phyloP scores from a whole-genome alignment of 2,797 vertebrate genomes.

The Apogon talboti region DNA sequence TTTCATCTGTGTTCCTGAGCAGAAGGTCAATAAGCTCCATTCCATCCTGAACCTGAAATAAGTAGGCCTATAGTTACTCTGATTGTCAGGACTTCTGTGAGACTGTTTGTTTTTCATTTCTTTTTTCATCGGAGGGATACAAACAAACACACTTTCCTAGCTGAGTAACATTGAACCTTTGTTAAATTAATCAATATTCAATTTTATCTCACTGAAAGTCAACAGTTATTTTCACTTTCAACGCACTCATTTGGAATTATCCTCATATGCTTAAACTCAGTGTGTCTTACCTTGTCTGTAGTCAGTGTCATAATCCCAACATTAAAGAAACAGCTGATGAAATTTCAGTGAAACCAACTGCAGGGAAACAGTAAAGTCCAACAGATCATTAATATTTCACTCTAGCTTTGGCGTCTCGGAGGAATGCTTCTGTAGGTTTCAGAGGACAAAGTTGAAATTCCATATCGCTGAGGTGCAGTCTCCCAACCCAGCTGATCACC shows the following conservation, averaged over 20 bases:
- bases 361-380: slow-evolving; percentile 23
- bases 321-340: slow-evolving; percentile 48
- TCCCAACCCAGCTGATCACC: slow-evolving; percentile 51
- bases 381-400: slow-evolving; percentile 21
- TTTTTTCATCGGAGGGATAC: not conserved
- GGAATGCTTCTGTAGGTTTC: slow-evolving; percentile 33
- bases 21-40: slow-evolving; percentile 88
- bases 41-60: slow-evolving; percentile 65
- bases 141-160: not conserved
- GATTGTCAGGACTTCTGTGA: not conserved
- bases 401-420: slow-evolving; percentile 8
- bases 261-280: not conserved
- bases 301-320: slow-evolving; percentile 65
- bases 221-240: not conserved
- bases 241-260: slow-evolving; percentile 1
- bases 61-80: slow-evolving; percentile 4
- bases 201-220: not conserved
- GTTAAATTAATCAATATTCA: not conserved
- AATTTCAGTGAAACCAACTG: slow-evolving; percentile 43
- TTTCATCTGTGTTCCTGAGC: slow-evolving; percentile 83
- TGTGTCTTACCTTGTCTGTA: slow-evolving; percentile 64
- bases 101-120: not conserved
- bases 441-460: slow-evolving; percentile 77
- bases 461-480: slow-evolving; percentile 43
- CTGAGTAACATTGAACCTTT: slow-evolving; percentile 2